Base-by-base conservation (phyloP, 2,113 vertebrate genomes). In the Centropus unirufus region DNA sequence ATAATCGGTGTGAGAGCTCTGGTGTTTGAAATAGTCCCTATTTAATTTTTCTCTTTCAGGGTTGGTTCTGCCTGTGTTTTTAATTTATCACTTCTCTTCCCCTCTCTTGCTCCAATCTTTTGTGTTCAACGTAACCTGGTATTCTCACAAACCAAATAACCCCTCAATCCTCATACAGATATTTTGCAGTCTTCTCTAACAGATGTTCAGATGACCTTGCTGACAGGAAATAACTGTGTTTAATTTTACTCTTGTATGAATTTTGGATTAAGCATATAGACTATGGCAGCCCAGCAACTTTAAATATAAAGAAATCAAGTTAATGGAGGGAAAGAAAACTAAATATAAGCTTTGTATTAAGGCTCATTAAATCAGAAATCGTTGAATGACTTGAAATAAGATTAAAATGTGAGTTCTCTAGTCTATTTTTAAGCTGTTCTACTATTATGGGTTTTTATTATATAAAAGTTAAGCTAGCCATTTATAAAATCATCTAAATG, bases 401-500 rank as follows among this genome's bases (percentile, higher is more conserved):
- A 97, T 97, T 93, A 97, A 98, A 96, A 97, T 95, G 83, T 90
- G 91, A 93, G 52, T 96, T 97, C 90, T 94, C 61, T 80, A 81
- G 84, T 96, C 97, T 97, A 95, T 97, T 98, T 98, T 98, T 96
- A 96, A 97, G 74, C 77, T 51, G 91, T 96, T 97, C 90, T 95
- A 95, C 83, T 90, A 83, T 95, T 94, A 95, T 55, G 85, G 11
- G 64, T 68, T 94, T 97, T 95, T 95, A 91, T 96, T 97, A 89
- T 86, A 83, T 61, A 72, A 97, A 95, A 97, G 96, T 97, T 97
- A 94, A 97, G 90, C 83, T 94, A 91, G 92, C 92, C 91, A 89
- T 97, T 97, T 95, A 95, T 96, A 97, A 98, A 96, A 97, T 96
- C 73, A 97, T 98, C 94, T 97, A 96, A 98, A 94, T 95, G 94